Base-by-base conservation (phyloP, 2,888 invertebrate species). In the Melanotus villosus region DNA sequence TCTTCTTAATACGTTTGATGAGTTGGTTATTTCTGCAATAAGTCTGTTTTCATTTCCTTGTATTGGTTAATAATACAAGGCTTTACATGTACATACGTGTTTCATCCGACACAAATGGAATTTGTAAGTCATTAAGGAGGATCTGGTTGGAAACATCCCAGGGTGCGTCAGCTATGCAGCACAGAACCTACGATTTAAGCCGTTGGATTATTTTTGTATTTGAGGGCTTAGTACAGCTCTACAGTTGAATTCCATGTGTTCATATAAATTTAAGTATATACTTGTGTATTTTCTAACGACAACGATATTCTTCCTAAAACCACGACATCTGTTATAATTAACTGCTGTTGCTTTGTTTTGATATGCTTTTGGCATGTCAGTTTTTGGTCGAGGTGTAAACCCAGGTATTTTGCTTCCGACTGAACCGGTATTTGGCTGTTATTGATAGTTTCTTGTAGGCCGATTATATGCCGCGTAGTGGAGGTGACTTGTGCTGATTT, bases 361-460 rank as follows among this genome's bases (percentile, higher is more conserved):
- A 50, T 23, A 16, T 50, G 50, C 23, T 23, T 50, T 50, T n/a
- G n/a, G n/a, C n/a, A n/a, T n/a, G 32, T 32, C 52, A 52, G 4
- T 19, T 52, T 12, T 21, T 36, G 34, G 6, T 36, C 14, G 1
- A 36, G 14, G 2, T 14, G 14, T 12, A 36, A 12, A 14, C 14
- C 36, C 1, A 12, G 36, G 36, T 14, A 36, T 10, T 36, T 36
- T 3, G 12, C 52, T 45, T n/a, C 10, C 10, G 6, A n/a, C 12
- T n/a, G 1, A 18, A 45, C 23, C 23, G 45, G 10, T 21, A 10
- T 45, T 18, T 19, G 45, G 1, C 10, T n/a, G 14, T 45, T 14
- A 1, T 36, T 36, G 36, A 14, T 36, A 6, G 14, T 36, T 5
- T 5, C 36, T 36, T n/a, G 36, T 36, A n/a, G 14, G n/a, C 1